A percentile compares a stretch with the other conserved stretches of the same genome.
These are phyloP conservation scores for Caenorhabditis inopinata DNA, from an alignment of 1,140 invertebrate species.

Conservation along the genomic window DNA sequence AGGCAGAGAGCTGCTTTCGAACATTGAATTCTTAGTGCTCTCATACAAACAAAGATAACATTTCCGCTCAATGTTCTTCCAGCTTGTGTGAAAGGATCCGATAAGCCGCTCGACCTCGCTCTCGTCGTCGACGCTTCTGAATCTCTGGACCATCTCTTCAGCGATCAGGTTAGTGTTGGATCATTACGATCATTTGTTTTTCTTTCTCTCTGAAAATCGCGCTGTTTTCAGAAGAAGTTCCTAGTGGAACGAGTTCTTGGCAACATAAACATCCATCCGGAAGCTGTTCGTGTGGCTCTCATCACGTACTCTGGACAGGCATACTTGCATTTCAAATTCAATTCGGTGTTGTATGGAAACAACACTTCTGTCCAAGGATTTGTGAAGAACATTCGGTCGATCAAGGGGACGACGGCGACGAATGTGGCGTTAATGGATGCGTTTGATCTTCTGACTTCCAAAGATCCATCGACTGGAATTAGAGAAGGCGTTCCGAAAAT, in stretches of 20 bases:
- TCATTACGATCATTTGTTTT: not conserved
- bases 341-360: slow-evolving; percentile 55
- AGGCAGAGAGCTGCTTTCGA: too few relatives aligned
- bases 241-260: slow-evolving; percentile 57
- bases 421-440: slow-evolving; percentile 59
- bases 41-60: too few relatives aligned
- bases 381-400: slow-evolving; percentile 51
- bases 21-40: too few relatives aligned
- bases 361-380: slow-evolving; percentile 53
- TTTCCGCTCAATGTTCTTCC: not conserved
- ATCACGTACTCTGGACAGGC: slow-evolving; percentile 63
- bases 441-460: slow-evolving; percentile 54
- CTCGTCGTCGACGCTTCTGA: slow-evolving; percentile 64
- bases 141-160: slow-evolving; percentile 59
- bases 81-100: slow-evolving; percentile 57
- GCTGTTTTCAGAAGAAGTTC: slow-evolving; percentile 47
- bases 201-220: too few relatives aligned
- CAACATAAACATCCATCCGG: slow-evolving; percentile 64
- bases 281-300: slow-evolving; percentile 60
- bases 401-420: slow-evolving; percentile 63
- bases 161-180: slow-evolving; percentile 61
- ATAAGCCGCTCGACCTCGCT: slow-evolving; percentile 61
- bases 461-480: slow-evolving; percentile 47
- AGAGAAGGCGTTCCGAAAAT: slow-evolving; percentile 57
- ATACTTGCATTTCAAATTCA: slow-evolving; percentile 64